These are phyloP conservation scores for Aromia moschata DNA, from an alignment of 2,888 invertebrate genomes.

Conservation along the genomic window DNA sequence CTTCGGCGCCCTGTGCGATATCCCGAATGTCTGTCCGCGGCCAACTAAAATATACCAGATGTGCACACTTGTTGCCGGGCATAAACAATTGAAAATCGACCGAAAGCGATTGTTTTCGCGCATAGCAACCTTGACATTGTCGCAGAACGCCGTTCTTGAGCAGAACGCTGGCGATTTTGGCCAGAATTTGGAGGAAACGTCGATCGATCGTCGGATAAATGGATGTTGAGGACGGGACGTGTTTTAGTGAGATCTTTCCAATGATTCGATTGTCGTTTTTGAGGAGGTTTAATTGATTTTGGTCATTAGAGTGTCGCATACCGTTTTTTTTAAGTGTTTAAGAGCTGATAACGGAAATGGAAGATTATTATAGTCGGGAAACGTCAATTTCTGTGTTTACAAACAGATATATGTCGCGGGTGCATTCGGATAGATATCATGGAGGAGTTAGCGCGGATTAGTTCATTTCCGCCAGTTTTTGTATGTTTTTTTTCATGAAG, in stretches of 20 bases:
- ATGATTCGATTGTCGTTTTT: neutral
- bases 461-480: neutral
- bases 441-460: conserved; percentile 3
- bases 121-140: conserved; percentile 19
- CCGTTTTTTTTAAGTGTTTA: neutral
- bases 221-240: too few species aligned
- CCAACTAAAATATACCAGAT: conserved; percentile 25
- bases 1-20: conserved; percentile 10
- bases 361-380: neutral
- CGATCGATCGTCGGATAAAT: neutral
- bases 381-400: neutral
- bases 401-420: neutral
- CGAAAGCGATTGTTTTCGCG: conserved; percentile 46
- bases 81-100: conserved; percentile 29
- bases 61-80: conserved; percentile 38
- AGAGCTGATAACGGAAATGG: neutral
- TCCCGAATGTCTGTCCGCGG: conserved; percentile 2
- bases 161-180: neutral
- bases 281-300: too few species aligned
- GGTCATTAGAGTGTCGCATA: too few species aligned
- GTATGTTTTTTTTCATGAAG: neutral
- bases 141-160: neutral
- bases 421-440: conserved; percentile 8
- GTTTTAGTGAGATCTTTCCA: too few species aligned
- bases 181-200: neutral